Conservation (phyloP, 2,888 invertebrate species). For the Dryobota labecula region DNA sequence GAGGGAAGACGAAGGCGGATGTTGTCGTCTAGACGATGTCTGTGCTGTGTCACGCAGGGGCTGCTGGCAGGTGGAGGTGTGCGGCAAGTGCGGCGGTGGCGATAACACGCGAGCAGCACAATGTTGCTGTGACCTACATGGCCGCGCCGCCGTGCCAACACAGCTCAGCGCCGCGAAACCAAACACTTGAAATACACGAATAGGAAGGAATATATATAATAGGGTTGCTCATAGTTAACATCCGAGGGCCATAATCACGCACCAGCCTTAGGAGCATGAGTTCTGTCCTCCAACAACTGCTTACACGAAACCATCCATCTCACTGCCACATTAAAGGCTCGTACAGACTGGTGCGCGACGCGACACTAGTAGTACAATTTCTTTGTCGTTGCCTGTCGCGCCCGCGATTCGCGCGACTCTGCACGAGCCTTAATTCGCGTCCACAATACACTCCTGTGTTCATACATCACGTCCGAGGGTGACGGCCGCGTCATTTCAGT, state of each 20-base stretch:
- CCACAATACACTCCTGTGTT: background rate
- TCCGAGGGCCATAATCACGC: background rate
- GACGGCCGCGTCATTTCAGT: slow-evolving; percentile 4
- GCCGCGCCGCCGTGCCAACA: slow-evolving; percentile 63
- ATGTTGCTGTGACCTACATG: slow-evolving; percentile 73
- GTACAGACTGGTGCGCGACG: too few species aligned
- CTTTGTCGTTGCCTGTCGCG: too few species aligned
- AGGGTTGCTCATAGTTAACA: background rate
- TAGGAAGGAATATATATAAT: slow-evolving; percentile 13
- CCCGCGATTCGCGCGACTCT: too few species aligned
- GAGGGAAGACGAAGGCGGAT: background rate
- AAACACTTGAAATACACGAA: slow-evolving; percentile 15
- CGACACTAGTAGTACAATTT: too few species aligned
- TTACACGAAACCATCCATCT: background rate
- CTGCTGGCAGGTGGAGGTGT: background rate
- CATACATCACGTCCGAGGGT: background rate
- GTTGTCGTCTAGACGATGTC: slow-evolving; percentile 18
- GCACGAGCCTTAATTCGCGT: too few species aligned
- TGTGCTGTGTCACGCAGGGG: background rate
- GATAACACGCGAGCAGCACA: slow-evolving; percentile 61
- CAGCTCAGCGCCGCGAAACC: slow-evolving; percentile 47
- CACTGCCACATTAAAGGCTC: background rate
- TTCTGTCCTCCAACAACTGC: background rate
- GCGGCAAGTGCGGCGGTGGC: slow-evolving; percentile 51
- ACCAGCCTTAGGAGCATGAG: background rate